A percentile compares a stretch with the other conserved stretches of the same genome.
Evolutionary conservation across 2,888 invertebrate species (phyloP).

Genomic region (Hydriomena furcata): DNA sequence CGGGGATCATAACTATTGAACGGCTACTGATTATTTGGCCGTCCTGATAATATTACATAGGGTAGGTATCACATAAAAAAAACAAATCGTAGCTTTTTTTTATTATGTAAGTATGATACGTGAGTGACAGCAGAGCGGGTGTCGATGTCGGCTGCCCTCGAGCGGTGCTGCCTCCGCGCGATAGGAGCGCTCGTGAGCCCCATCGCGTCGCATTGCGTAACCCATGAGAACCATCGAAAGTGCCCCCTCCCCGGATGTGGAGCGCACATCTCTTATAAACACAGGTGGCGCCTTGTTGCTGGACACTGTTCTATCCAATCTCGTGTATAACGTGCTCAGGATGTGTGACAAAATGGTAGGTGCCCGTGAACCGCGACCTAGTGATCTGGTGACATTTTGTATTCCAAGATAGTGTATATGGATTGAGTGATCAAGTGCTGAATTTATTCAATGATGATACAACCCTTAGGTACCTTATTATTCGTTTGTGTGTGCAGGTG

Average conservation of each 20-base stretch:
- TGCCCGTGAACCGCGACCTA: constrained; percentile 49
- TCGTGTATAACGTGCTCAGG: constrained; percentile 64
- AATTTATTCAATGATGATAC: background rate
- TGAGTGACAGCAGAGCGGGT: constrained; percentile 14
- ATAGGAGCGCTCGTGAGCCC: constrained; percentile 66
- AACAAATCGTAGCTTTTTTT: background rate
- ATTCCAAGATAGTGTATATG: constrained; percentile 32
- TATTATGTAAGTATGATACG: background rate
- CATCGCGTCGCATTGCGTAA: constrained; percentile 73
- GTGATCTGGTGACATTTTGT: constrained; percentile 53
- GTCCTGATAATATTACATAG: no score
- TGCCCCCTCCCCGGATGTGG: constrained; percentile 79
- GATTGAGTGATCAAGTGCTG: constrained; percentile 29
- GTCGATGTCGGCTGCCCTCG: constrained; percentile 43
- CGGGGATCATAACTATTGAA: no score
- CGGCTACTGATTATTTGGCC: no score
- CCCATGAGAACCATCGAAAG: constrained; percentile 78
- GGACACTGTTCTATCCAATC: constrained; percentile 73
- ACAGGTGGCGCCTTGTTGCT: constrained; percentile 71
- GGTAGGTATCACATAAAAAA: no score
- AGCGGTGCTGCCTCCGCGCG: constrained; percentile 39
- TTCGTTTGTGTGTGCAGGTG: constrained; percentile 69
- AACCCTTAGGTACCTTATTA: constrained; percentile 21
- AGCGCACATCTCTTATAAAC: constrained; percentile 79
- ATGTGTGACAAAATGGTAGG: constrained; percentile 80